phyloP scores from a whole-genome alignment of 2,797 vertebrate genomes.

The Acanthopagrus latus region DNA sequence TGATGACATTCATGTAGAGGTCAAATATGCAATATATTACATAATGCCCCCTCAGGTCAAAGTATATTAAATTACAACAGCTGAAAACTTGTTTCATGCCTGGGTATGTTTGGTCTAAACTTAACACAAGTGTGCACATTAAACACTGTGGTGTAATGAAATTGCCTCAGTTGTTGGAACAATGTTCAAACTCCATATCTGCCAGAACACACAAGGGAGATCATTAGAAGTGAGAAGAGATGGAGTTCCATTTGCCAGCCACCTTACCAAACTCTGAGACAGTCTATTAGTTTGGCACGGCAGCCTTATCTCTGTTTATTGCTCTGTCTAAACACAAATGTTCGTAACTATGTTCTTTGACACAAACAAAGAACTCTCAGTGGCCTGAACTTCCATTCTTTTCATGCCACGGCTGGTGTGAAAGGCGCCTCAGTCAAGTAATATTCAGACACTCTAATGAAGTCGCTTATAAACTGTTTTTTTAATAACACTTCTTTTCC shows the following conservation, averaged over 20 bases:
- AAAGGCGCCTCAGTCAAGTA: constrained; percentile 39
- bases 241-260: constrained; percentile 52
- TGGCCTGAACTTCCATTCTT: constrained; percentile 45
- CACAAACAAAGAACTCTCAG: constrained; percentile 51
- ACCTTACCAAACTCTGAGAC: constrained; percentile 58
- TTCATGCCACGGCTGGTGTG: constrained; percentile 51
- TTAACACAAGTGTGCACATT: constrained; percentile 40
- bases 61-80: constrained; percentile 36
- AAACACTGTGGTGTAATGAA: constrained; percentile 56
- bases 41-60: constrained; percentile 38
- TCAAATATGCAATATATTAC: constrained; percentile 35
- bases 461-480: constrained; percentile 40
- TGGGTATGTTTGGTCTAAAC: constrained; percentile 44
- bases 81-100: constrained; percentile 32
- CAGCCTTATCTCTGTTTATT: constrained; percentile 58
- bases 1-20: constrained; percentile 33
- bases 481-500: constrained; percentile 53
- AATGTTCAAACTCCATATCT: constrained; percentile 48
- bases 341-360: constrained; percentile 56
- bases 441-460: constrained; percentile 58
- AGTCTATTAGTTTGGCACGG: constrained; percentile 56
- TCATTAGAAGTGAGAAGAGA: constrained; percentile 66
- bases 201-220: constrained; percentile 62
- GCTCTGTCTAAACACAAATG: constrained; percentile 61
- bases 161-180: constrained; percentile 47